Evolutionary conservation across 2,113 vertebrate species (phyloP), one percentile per base, ranked within the genome.

Genomic region (Engystomops pustulosus): DNA sequence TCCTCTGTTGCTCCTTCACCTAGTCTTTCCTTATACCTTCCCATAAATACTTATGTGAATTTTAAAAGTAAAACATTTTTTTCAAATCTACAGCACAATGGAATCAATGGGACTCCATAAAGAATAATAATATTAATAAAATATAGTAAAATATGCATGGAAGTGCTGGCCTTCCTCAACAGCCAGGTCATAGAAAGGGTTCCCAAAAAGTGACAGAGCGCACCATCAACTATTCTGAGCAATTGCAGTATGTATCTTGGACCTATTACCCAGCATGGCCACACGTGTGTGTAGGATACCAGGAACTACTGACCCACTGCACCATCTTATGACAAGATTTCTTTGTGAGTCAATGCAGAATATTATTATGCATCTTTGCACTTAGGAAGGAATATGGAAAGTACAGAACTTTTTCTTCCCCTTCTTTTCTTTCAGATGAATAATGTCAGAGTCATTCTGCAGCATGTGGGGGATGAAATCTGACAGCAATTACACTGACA

Each of bases 401-500:
- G 15, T 65, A 1, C 11, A 62, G 60, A 65, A 65, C 60, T 32
- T 65, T 12, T 18, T 25, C 60, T 18, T 8, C 30, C 27, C 30
- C 6, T 14, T 32, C 6, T 32, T 7, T 32, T 32, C 14, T 6
- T 32, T 53, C 10, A 34, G 44, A 77, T 36, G 75, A 38, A 77
- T 58, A 32, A n/a, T 69, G 62, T 65, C 23, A 80, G 45, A 18
- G 25, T 32, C 30, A 17, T 68, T 32, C 62, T 7, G 25, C 25
- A 80, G 41, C 47, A 32, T 49, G 65, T 34, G 25, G 60, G 34
- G 49, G 79, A 69, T 69, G 18, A 38, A 47, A 49, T 68, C 79
- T 51, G 79, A 80, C 79, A 47, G 25, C 62, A 68, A 69, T 80
- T 49, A 80, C 27, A 69, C 15, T 80, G 79, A 49, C 60, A 69